These are phyloP conservation scores for Harpagus bidentatus DNA, from an alignment of 2,113 vertebrate species.

Conservation along the genomic window DNA sequence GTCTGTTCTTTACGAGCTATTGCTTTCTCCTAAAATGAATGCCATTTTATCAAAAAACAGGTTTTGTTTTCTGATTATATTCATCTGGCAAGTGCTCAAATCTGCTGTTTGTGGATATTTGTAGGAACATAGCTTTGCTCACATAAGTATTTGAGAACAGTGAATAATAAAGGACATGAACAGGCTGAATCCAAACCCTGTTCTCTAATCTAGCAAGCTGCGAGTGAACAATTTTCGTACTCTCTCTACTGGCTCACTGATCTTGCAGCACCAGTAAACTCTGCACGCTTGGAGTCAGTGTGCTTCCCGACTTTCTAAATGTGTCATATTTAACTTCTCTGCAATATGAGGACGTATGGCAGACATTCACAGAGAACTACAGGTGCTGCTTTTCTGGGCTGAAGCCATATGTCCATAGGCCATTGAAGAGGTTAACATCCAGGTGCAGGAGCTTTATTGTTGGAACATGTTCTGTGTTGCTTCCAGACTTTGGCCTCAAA, in stretches of 20 bases:
- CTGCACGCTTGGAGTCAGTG: not conserved
- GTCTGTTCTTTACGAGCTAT: slow-evolving; percentile 3
- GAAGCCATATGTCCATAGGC: slow-evolving; percentile 64
- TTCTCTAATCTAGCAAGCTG: slow-evolving; percentile 7
- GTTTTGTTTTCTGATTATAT: slow-evolving; percentile 64
- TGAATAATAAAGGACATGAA: not conserved
- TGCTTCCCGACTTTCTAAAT: not conserved
- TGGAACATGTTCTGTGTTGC: slow-evolving; percentile 34
- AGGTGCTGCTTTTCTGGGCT: slow-evolving; percentile 71
- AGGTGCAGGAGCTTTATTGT: slow-evolving; percentile 59
- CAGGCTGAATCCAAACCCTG: slow-evolving; percentile 15
- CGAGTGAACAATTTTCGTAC: slow-evolving; percentile 14
- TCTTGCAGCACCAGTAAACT: slow-evolving; percentile 1
- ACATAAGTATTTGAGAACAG: slow-evolving; percentile 50
- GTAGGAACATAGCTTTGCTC: slow-evolving; percentile 54
- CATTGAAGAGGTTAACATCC: slow-evolving; percentile 67
- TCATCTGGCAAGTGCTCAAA: slow-evolving; percentile 41
- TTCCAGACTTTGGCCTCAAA: slow-evolving; percentile 49
- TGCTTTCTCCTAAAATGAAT: slow-evolving; percentile 36
- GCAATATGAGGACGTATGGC: slow-evolving; percentile 29
- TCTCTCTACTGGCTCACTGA: not conserved
- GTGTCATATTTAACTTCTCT: slow-evolving; percentile 13
- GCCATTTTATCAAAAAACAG: slow-evolving; percentile 58
- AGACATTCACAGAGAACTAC: slow-evolving; percentile 53
- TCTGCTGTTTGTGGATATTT: slow-evolving; percentile 61